These are phyloP conservation scores for Caenorhabditis macrosperma DNA, from an alignment of 2,888 invertebrate species.

Conservation along the genomic window DNA sequence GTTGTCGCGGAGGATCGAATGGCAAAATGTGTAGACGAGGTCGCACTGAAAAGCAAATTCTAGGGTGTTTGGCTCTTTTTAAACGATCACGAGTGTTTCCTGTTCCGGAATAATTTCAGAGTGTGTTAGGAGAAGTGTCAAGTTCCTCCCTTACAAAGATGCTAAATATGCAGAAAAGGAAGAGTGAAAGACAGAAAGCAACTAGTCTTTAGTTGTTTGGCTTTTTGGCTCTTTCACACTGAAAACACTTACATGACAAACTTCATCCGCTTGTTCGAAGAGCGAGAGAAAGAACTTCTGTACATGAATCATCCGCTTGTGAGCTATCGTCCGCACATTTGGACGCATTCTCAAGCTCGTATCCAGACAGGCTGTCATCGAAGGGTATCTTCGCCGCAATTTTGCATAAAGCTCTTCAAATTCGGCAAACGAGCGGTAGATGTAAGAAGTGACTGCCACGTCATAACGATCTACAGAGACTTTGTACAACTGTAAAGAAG, in stretches of 20 bases:
- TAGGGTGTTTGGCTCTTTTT: too few relatives aligned
- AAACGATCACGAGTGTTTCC: neutral
- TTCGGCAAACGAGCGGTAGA: constrained; percentile 96
- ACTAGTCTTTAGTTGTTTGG: too few relatives aligned
- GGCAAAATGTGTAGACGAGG: constrained; percentile 98
- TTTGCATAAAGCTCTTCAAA: constrained; percentile 97
- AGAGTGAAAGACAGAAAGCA: too few relatives aligned
- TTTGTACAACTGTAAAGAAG: constrained; percentile 75
- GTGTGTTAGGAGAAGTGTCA: neutral
- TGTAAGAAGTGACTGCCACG: constrained; percentile 84
- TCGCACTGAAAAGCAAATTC: constrained; percentile 83
- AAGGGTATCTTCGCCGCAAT: constrained; percentile 86
- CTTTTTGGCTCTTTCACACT: neutral
- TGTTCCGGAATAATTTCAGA: neutral
- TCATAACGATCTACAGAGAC: constrained; percentile 68
- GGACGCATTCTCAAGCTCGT: constrained; percentile 84
- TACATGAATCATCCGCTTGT: constrained; percentile 91
- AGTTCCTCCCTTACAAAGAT: too few relatives aligned
- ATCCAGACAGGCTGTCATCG: constrained; percentile 20
- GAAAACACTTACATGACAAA: constrained; percentile 85
- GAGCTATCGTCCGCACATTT: constrained; percentile 94
- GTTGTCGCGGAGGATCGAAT: constrained; percentile 81
- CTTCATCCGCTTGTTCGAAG: constrained; percentile 91
- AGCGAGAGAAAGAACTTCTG: constrained; percentile 90
- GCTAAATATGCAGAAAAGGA: too few relatives aligned